A percentile compares a stretch with the other conserved stretches of the same genome.
These are phyloP conservation scores for Batillaria attramentaria DNA, from an alignment of 1,140 invertebrate genomes.

Conservation along the genomic window DNA sequence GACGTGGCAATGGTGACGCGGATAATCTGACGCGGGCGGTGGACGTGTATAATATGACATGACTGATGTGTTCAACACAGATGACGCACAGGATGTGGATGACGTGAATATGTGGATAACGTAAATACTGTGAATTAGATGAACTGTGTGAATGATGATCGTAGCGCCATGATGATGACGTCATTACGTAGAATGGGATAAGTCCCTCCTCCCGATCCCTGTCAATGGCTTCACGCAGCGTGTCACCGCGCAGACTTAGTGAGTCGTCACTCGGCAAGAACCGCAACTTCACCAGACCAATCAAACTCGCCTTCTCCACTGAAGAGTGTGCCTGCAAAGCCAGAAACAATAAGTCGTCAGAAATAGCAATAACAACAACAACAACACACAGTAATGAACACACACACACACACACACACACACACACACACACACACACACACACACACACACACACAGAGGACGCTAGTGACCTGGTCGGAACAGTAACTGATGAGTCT, in stretches of 20 bases:
- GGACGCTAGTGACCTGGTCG: slow-evolving; percentile 76
- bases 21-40: too few species aligned
- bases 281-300: slow-evolving; percentile 91
- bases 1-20: too few species aligned
- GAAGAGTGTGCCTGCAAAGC: slow-evolving; percentile 88
- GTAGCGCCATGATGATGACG: too few species aligned
- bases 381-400: too few species aligned
- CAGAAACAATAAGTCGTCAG: too few species aligned
- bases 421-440: neutral
- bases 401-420: slow-evolving; percentile 7
- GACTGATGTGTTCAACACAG: too few species aligned
- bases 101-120: too few species aligned
- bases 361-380: too few species aligned
- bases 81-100: too few species aligned
- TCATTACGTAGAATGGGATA: slow-evolving; percentile 97
- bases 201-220: slow-evolving; percentile 89
- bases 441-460: neutral
- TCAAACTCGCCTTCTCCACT: slow-evolving; percentile 94
- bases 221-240: slow-evolving; percentile 84
- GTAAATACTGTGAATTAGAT: too few species aligned
- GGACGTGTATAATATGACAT: too few species aligned
- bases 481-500: slow-evolving; percentile 96
- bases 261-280: slow-evolving; percentile 86
- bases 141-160: too few species aligned
- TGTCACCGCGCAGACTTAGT: slow-evolving; percentile 86